Base-by-base conservation (phyloP, 2,888 invertebrate genomes). In the Acronicta aceris region DNA sequence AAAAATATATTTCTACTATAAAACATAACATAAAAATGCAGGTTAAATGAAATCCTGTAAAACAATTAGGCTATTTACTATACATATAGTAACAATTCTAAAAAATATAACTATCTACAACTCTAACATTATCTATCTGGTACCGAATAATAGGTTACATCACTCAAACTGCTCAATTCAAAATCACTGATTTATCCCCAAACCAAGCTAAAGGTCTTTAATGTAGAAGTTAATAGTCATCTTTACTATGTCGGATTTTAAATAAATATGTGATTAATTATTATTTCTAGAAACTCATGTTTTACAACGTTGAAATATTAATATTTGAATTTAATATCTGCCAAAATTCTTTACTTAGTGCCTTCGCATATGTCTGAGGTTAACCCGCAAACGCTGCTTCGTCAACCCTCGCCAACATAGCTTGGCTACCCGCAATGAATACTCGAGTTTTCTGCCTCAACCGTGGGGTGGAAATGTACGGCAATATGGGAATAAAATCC, bases 401-500 rank as follows among this genome's bases (percentile, higher is more conserved):
- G 88, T 71, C 90, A 89, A 76, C 90, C 90, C 90, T 89, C 79
- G 77, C 79, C 78, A 65, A 76, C 83, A 79, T 82, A 82, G 81
- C 83, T 82, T 81, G 89, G 90, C 89, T 89, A 87, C 88, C 91
- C 91, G 90, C 92, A 91, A 92, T 91, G 92, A 92, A 92, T 92
- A 91, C 92, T 89, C 89, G 88, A 92, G 91, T 91, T 91, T 89
- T 89, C 89, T 81, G 82, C 87, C 89, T 89, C 87, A 89, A 89
- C 87, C 85, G 86, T 84, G 83, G 90, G 89, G 90, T 88, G 89
- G 88, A 89, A 91, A 90, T 83, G 84, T 89, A 88, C 89, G 81
- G 90, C 88, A 91, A 89, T 92, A 92, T 91, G 88, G 89, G 89
- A 91, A 92, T 92, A 92, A 93, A 93, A 92, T 90, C 89, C 92